A percentile compares a stretch with the other conserved stretches of the same genome.
phyloP scores from a whole-genome alignment of 2,113 vertebrate genomes.

The Hylia prasina region DNA sequence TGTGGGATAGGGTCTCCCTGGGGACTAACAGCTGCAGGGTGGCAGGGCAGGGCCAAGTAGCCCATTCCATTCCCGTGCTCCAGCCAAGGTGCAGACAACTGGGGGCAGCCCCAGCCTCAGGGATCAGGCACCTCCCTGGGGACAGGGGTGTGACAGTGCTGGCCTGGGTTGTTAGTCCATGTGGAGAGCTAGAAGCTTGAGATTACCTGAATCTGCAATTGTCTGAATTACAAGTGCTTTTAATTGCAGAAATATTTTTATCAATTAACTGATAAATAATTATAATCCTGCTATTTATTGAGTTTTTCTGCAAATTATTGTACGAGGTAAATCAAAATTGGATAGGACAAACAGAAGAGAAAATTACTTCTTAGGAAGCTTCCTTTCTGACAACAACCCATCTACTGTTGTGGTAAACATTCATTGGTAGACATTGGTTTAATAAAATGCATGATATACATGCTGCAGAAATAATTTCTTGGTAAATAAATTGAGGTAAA shows the following conservation, averaged over 20 bases:
- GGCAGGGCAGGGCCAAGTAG: background rate
- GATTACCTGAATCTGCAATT: background rate
- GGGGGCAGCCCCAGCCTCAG: background rate
- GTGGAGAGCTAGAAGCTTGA: background rate
- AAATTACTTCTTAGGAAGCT: background rate
- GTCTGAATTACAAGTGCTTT: background rate
- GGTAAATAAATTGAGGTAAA: background rate
- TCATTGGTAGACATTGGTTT: background rate
- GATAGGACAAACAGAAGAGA: background rate
- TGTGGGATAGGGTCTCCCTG: background rate
- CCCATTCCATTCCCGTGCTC: accelerated
- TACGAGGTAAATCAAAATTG: background rate
- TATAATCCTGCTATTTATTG: background rate
- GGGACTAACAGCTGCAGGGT: background rate
- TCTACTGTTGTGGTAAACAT: background rate
- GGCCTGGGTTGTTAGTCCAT: background rate
- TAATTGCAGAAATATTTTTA: background rate
- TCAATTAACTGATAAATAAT: background rate
- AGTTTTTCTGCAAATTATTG: background rate
- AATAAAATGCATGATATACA: background rate
- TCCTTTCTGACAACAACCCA: background rate
- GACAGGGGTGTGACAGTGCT: background rate
- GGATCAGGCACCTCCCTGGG: background rate
- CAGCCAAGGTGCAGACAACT: background rate
- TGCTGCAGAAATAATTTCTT: background rate